Base-by-base conservation (phyloP, 2,797 vertebrate species). In the Cirrhinus mrigala region DNA sequence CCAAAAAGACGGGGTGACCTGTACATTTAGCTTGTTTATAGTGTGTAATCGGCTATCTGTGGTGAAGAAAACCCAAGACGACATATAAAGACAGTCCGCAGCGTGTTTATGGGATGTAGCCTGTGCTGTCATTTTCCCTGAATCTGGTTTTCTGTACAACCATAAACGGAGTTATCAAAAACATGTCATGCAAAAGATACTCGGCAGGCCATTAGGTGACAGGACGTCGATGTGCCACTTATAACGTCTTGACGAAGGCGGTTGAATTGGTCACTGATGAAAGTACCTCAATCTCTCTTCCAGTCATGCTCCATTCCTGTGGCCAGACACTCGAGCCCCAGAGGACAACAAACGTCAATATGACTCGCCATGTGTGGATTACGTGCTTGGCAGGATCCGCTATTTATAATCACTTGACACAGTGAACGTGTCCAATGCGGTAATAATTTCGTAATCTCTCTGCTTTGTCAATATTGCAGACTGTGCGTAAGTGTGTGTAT, bases 341-440 rank as follows among this genome's bases (percentile, higher is more conserved):
- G 81, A 92, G 92, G 92, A 89, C 90, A 91, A 89, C 89, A 58
- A 86, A 90, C 88, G 83, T 87, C 91, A 92, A 91, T 92, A 90
- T 88, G 88, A 89, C 91, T 89, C 92, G 91, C 87, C 73, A 90
- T 86, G 92, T 92, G 92, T 90, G 89, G 91, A 92, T 91, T 92
- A 91, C 91, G 89, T 91, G 86, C 85, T 91, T 93, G 92, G 92
- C 91, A 93, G 90, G 75, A 44, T 88, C 88, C 86, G 87, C 91
- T 93, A 93, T 94, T 95, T 93, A 93, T 92, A 94, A 93, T 94
- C 90, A 93, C 93, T 94, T 90, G 90, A 92, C 91, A 90, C 90
- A 84, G 88, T 90, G 88, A 92, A 94, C 85, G 90, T 92, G 94
- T 93, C 93, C 93, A 94, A 92, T 91, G 89, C 89, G 78, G 92